A percentile compares a stretch with the other conserved stretches of the same genome.
phyloP scores from a whole-genome alignment of 2,888 invertebrate genomes.

The Aspidiotus destructor region DNA sequence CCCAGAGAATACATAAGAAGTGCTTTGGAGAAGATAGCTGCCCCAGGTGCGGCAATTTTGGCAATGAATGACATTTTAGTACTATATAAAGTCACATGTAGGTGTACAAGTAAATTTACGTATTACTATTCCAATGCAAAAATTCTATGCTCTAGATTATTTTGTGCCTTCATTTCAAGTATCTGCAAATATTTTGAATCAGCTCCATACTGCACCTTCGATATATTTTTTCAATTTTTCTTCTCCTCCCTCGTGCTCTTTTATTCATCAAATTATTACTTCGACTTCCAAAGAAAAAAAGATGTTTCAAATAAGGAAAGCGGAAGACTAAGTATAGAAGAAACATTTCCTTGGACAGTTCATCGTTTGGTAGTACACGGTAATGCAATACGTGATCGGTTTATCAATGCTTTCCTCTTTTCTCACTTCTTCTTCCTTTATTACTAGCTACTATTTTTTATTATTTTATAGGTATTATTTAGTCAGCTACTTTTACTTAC shows the following conservation, averaged over 20 bases:
- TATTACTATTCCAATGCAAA: no score
- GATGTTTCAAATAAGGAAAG: conserved; percentile 32
- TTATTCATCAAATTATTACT: conserved; percentile 30
- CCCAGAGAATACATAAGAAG: no score
- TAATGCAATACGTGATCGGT: conserved; percentile 33
- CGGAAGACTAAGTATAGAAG: conserved; percentile 35
- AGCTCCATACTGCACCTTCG: no score
- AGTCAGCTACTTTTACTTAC: conserved; percentile 18
- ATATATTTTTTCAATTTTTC: conserved; percentile 17
- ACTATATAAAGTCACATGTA: no score
- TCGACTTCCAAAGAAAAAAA: conserved; percentile 24
- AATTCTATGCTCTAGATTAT: no score
- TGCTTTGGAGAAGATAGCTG: no score
- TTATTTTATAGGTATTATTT: conserved; percentile 31
- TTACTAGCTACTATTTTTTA: conserved; percentile 28
- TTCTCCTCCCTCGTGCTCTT: conserved; percentile 10
- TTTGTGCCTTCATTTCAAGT: no score
- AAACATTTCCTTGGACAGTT: conserved; percentile 38
- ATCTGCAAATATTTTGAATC: no score
- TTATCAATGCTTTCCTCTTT: conserved; percentile 15
- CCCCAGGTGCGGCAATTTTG: no score
- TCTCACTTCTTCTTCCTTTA: conserved; percentile 9
- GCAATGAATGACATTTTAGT: no score
- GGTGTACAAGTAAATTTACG: no score
- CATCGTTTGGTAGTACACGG: conserved; percentile 32